Conservation (phyloP, 1,140 invertebrate species). For the Adelges cooleyi region DNA sequence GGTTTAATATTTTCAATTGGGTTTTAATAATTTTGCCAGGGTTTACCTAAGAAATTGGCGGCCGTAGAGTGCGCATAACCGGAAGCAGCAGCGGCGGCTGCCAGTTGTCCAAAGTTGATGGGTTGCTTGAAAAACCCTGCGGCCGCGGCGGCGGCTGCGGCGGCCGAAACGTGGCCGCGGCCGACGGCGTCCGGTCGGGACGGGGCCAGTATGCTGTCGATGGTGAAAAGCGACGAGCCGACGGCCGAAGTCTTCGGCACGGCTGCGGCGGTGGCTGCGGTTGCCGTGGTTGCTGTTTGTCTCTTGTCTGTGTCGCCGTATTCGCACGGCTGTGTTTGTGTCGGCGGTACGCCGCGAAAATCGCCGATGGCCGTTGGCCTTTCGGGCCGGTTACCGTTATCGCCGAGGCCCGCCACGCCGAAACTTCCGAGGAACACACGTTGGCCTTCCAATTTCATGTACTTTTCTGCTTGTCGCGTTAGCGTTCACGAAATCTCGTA, state of each 20-base stretch:
- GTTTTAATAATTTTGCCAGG: too few species aligned
- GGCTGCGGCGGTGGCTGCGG: neutral
- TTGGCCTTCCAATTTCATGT: constrained; percentile 11
- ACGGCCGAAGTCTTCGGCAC: constrained; percentile 14
- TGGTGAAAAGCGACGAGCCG: constrained; percentile 47
- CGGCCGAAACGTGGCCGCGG: constrained; percentile 38
- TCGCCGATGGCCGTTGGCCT: neutral
- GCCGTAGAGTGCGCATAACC: constrained; percentile 46
- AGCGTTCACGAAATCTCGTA: too few species aligned
- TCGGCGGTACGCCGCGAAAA: too few species aligned
- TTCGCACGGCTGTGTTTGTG: too few species aligned
- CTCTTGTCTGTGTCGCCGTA: neutral
- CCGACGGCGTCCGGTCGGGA: constrained; percentile 41
- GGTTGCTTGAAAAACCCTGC: constrained; percentile 44
- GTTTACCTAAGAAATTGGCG: constrained; percentile 63
- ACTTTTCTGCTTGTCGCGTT: neutral
- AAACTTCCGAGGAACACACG: neutral
- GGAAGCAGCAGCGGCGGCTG: constrained; percentile 44
- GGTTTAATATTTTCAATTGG: too few species aligned
- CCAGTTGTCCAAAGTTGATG: constrained; percentile 41
- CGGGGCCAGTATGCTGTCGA: constrained; percentile 63
- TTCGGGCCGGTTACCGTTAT: neutral
- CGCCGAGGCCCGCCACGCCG: neutral
- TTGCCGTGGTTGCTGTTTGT: neutral
- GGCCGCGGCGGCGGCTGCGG: constrained; percentile 40